These are phyloP conservation scores for Oryzias woworae DNA, from an alignment of 2,113 vertebrate genomes.

Conservation along the genomic window DNA sequence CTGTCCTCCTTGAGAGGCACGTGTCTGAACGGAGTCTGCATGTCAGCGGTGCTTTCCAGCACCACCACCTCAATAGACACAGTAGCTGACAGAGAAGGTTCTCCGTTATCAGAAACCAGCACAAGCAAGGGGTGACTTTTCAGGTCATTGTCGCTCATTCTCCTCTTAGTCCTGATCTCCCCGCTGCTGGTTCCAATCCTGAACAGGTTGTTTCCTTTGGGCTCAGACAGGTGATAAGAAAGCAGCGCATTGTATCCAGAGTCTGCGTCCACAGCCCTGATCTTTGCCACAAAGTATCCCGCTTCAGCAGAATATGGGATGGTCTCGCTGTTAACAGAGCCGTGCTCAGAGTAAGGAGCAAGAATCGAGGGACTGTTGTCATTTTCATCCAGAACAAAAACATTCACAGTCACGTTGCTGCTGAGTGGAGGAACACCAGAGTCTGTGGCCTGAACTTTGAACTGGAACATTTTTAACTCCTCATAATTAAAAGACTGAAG, in stretches of 20 bases:
- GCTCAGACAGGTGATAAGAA: slow-evolving; percentile 63
- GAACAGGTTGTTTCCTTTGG: slow-evolving; percentile 76
- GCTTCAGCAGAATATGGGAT: slow-evolving; percentile 73
- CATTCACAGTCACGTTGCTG: slow-evolving; percentile 74
- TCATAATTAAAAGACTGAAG: slow-evolving; percentile 80
- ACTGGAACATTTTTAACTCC: slow-evolving; percentile 73
- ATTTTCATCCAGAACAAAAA: slow-evolving; percentile 81
- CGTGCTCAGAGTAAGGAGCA: slow-evolving; percentile 37
- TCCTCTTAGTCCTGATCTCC: slow-evolving; percentile 75
- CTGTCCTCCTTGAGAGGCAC: slow-evolving; percentile 51
- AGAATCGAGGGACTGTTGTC: slow-evolving; percentile 29
- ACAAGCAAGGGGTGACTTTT: slow-evolving; percentile 61
- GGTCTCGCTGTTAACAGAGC: slow-evolving; percentile 56
- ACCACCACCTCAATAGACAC: slow-evolving; percentile 63
- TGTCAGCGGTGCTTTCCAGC: slow-evolving; percentile 49
- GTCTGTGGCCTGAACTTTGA: slow-evolving; percentile 83
- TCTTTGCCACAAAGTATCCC: slow-evolving; percentile 78
- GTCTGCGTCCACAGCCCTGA: slow-evolving; percentile 67
- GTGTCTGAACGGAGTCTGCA: slow-evolving; percentile 49
- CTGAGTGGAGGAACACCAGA: slow-evolving; percentile 80
- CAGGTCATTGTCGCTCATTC: slow-evolving; percentile 64
- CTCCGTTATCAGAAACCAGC: slow-evolving; percentile 61
- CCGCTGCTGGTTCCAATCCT: slow-evolving; percentile 75
- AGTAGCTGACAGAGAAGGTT: slow-evolving; percentile 61
- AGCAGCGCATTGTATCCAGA: slow-evolving; percentile 57